phyloP scores from a whole-genome alignment of 2,113 vertebrate species.

The Columbina picui region DNA sequence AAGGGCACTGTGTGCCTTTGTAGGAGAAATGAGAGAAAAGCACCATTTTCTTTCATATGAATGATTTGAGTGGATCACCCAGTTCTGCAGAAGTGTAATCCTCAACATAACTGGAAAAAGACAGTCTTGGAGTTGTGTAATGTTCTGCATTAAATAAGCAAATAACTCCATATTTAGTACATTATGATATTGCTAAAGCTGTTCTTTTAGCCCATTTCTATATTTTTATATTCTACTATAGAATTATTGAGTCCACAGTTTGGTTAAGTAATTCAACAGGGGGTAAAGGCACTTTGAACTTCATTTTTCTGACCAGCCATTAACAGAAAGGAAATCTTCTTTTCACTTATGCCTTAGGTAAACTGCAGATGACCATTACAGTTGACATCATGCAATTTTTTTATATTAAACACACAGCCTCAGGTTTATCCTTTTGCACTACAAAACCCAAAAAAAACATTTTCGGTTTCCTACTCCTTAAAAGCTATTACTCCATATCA shows the following conservation, averaged over 20 bases:
- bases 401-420: conserved; percentile 20
- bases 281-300: background rate
- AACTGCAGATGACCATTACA: background rate
- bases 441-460: background rate
- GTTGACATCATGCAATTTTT: background rate
- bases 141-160: background rate
- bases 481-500: background rate
- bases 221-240: background rate
- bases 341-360: conserved; percentile 5
- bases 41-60: background rate
- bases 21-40: background rate
- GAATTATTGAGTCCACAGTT: background rate
- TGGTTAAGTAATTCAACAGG: background rate
- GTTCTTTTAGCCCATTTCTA: background rate
- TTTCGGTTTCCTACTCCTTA: conserved; percentile 18
- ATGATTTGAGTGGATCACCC: background rate
- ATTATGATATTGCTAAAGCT: background rate
- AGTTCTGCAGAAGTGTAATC: background rate
- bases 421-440: conserved; percentile 17
- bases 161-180: background rate
- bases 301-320: background rate
- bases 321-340: conserved; percentile 5
- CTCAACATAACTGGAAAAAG: background rate
- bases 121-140: background rate
- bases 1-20: background rate